Conservation (phyloP, 30 jellyfish, hydroid and myxozoan genomes). For the Catostylus mosaicus region DNA sequence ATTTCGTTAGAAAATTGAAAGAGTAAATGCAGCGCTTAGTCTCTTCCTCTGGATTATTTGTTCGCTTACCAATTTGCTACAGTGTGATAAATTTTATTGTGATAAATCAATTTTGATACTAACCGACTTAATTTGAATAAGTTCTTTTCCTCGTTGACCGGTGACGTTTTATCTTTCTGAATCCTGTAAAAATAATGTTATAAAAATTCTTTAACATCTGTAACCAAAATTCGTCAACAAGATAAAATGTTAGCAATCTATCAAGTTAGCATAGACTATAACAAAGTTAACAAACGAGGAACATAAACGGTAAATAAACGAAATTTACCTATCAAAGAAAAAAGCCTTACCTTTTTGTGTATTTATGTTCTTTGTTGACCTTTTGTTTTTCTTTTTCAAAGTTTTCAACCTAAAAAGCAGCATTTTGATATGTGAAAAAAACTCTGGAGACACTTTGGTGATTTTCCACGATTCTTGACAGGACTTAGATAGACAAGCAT, state of each 20-base stretch:
- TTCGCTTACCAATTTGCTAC: not conserved
- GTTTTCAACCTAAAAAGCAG: slow-evolving; percentile 4
- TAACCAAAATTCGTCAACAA: too few relatives aligned
- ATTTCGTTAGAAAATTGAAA: too few relatives aligned
- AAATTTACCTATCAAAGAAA: not conserved
- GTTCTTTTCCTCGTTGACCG: not conserved
- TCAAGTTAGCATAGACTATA: not conserved
- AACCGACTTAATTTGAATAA: slow-evolving; percentile 39
- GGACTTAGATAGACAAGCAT: too few relatives aligned
- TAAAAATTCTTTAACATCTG: not conserved
- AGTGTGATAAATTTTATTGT: not conserved
- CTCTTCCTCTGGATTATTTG: not conserved
- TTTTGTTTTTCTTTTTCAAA: slow-evolving; percentile 21
- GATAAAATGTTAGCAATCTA: too few relatives aligned
- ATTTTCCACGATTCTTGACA: too few relatives aligned
- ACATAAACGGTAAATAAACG: not conserved
- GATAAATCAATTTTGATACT: not conserved
- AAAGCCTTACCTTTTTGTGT: slow-evolving; percentile 22
- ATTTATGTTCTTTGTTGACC: slow-evolving; percentile 24
- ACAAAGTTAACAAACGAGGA: not conserved
- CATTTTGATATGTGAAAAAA: not conserved
- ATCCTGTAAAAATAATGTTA: not conserved
- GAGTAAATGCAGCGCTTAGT: too few relatives aligned
- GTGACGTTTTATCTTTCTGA: not conserved
- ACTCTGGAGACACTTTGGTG: not conserved